phyloP scores from a whole-genome alignment of 2,113 vertebrate species.

The Mesoclemmys tuberculata region DNA sequence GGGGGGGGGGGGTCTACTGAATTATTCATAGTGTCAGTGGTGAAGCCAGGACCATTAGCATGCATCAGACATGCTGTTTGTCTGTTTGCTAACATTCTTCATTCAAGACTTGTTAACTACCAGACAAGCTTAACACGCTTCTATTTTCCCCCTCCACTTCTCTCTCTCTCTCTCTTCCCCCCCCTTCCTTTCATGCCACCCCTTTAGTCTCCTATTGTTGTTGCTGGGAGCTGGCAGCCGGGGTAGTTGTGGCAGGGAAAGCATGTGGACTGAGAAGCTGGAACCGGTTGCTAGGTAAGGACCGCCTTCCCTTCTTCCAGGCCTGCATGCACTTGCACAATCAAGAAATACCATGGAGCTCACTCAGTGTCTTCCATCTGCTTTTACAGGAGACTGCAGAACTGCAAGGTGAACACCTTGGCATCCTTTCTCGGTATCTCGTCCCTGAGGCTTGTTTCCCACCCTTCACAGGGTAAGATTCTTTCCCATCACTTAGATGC shows the following conservation, averaged over 20 bases:
- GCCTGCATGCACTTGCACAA: conserved; percentile 63
- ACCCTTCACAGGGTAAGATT: conserved; percentile 42
- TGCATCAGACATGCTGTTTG: conserved; percentile 90
- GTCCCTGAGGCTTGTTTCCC: conserved; percentile 9
- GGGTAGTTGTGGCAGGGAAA: conserved; percentile 68
- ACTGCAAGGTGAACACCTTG: conserved; percentile 60
- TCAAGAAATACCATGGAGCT: conserved; percentile 39
- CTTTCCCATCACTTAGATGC: neutral
- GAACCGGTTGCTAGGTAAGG: conserved; percentile 69
- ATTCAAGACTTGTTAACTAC: conserved; percentile 95
- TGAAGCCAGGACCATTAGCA: conserved; percentile 89
- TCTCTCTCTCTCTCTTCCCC: conserved; percentile 45
- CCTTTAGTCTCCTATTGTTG: conserved; percentile 88
- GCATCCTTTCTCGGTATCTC: neutral
- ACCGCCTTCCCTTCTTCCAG: conserved; percentile 65
- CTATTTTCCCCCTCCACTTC: conserved; percentile 63
- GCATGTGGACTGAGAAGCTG: conserved; percentile 54
- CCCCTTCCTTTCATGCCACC: conserved; percentile 78
- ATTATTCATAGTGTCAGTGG: conserved; percentile 91
- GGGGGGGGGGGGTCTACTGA: conserved; percentile 77
- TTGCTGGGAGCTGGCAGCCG: conserved; percentile 81
- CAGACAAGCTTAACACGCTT: conserved; percentile 90
- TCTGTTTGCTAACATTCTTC: conserved; percentile 96
- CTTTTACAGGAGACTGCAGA: conserved; percentile 62
- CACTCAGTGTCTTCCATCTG: conserved; percentile 68